Percentiles rank a stretch among this genome's conserved stretches.
phyloP scores from a whole-genome alignment of 2,888 invertebrate genomes.

The Harpalus rubripes region DNA sequence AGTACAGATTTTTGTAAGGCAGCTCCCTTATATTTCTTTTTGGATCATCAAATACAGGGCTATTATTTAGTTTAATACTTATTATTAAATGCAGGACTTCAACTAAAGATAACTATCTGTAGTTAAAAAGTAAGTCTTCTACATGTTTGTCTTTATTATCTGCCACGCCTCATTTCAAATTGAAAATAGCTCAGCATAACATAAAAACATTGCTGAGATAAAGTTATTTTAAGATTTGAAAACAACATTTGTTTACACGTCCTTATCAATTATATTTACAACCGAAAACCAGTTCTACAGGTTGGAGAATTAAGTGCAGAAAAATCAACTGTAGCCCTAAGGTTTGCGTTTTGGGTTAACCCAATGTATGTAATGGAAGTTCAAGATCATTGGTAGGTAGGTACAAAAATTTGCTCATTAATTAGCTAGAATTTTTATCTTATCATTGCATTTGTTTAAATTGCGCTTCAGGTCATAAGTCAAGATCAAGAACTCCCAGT shows the following conservation, averaged over 20 bases:
- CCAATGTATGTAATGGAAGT: background rate
- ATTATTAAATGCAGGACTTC: no score
- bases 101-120: no score
- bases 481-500: background rate
- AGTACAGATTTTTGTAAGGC: no score
- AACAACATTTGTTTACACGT: constrained; percentile 23
- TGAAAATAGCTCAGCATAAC: background rate
- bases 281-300: constrained; percentile 3
- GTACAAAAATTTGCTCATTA: background rate
- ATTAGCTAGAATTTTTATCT: background rate
- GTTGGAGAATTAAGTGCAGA: background rate
- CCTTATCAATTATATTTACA: constrained; percentile 19
- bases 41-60: no score
- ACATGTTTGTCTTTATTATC: background rate
- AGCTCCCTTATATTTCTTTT: no score
- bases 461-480: background rate
- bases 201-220: background rate
- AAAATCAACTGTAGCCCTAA: background rate
- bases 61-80: no score
- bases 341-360: background rate
- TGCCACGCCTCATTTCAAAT: background rate
- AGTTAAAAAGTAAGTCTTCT: background rate
- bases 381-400: background rate
- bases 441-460: background rate
- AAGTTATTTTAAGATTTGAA: constrained; percentile 15